Evolutionary conservation across 1,140 invertebrate genomes (phyloP).

Genomic region (honey bee (Apis mellifera)): Amel_HAv3.1 CM009931.2:17062001-17062500

Average conservation of each 20-base stretch:
- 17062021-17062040: no score
- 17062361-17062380: not conserved
- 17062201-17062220: constrained; percentile 7
- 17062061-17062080: no score
- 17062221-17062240: constrained; percentile 51
- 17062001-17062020: no score
- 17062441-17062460: no score
- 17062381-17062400: not conserved
- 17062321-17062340: not conserved
- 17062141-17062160: not conserved
- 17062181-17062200: constrained; percentile 29
- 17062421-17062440: not conserved
- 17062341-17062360: not conserved
- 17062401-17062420: not conserved
- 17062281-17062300: constrained; percentile 3
- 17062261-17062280: constrained; percentile 27
- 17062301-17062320: constrained; percentile 14
- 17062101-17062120: no score
- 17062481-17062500: no score
- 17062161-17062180: constrained; percentile 43
- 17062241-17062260: constrained; percentile 56
- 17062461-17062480: not conserved
- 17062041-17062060: no score
- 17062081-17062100: no score
- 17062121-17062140: no score